Evolutionary conservation across 2,888 invertebrate species (phyloP), one percentile per base, ranked within the genome.

Genomic region (Drosophila rubida): DNA sequence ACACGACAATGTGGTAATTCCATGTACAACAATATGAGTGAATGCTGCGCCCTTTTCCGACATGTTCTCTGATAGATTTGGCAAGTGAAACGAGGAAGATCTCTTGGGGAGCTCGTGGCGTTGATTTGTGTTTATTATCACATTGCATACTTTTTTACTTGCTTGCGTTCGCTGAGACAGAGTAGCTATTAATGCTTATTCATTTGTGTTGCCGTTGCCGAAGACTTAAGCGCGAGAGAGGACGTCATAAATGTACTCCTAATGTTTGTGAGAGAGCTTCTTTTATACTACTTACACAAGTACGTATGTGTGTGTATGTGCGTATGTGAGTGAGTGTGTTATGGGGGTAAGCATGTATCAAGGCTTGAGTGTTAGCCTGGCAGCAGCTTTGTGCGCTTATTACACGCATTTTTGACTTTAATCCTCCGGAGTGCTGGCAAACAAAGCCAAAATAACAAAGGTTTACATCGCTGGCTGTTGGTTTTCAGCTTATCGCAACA

Each of bases 321-420:
- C 53, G 44, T 59, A 19, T 49, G 14, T 46, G 13, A 5, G 27
- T 42, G n/a, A n/a, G 27, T 32, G 39, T 60, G 49, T 30, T 63
- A 41, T 58, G 50, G 42, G 54, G 50, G 53, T 22, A 61, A 45
- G 63, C 62, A 62, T 64, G 44, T 76, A 55, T 67, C 41, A 60
- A 44, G 27, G 59, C 67, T 69, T 75, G 65, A 76, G 76, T 69
- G 65, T 73, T 49, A 46, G 57, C 13, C 30, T 46, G 63, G 58
- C 63, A 49, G 66, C 60, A 71, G 79, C 80, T 77, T 83, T 83
- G 72, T 87, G 77, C 84, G 80, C 81, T 78, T 80, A 88, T 85
- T 88, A 83, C 87, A 88, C 87, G 88, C 88, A 81, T 87, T 86
- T 88, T 86, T 88, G 87, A 87, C 84, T 85, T 82, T 84, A 84